A percentile compares a stretch with the other conserved stretches of the same genome.
These are phyloP conservation scores for Pluvialis apricaria DNA, from an alignment of 2,113 vertebrate genomes.

Conservation along the genomic window DNA sequence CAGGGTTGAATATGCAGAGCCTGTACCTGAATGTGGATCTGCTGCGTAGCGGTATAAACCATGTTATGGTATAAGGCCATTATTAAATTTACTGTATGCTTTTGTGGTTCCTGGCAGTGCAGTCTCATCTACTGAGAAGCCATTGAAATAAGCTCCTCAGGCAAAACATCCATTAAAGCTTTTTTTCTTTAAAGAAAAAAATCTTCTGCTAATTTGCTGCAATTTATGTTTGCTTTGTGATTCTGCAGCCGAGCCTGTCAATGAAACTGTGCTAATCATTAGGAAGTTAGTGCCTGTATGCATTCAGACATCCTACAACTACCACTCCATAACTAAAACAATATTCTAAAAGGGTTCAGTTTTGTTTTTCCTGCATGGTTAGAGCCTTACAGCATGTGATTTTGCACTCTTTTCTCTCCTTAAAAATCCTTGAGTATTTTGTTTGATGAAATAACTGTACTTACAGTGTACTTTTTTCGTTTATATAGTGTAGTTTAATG, in stretches of 20 bases:
- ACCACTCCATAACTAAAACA: slow-evolving; percentile 21
- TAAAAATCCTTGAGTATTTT: slow-evolving; percentile 47
- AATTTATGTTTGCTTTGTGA: slow-evolving; percentile 38
- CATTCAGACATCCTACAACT: background rate
- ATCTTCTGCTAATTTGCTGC: slow-evolving; percentile 34
- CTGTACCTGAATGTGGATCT: background rate
- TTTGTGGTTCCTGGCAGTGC: background rate
- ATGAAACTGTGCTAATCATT: slow-evolving; percentile 20
- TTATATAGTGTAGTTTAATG: slow-evolving; percentile 62
- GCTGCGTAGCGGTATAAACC: background rate
- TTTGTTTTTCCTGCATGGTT: background rate
- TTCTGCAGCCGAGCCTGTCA: background rate
- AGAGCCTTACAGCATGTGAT: background rate
- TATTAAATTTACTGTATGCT: slow-evolving; percentile 7
- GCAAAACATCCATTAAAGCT: slow-evolving; percentile 44
- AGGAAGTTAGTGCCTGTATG: background rate
- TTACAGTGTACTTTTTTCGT: slow-evolving; percentile 43
- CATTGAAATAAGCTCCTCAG: background rate
- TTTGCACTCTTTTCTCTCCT: background rate
- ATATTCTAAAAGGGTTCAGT: background rate
- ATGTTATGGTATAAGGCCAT: background rate
- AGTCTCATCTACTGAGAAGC: background rate
- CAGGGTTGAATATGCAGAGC: background rate
- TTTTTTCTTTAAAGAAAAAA: background rate
- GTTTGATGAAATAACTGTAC: slow-evolving; percentile 31